Evolutionary conservation across 2,888 invertebrate species (phyloP).

Genomic region (Chalcosyrphus nemorum): DNA sequence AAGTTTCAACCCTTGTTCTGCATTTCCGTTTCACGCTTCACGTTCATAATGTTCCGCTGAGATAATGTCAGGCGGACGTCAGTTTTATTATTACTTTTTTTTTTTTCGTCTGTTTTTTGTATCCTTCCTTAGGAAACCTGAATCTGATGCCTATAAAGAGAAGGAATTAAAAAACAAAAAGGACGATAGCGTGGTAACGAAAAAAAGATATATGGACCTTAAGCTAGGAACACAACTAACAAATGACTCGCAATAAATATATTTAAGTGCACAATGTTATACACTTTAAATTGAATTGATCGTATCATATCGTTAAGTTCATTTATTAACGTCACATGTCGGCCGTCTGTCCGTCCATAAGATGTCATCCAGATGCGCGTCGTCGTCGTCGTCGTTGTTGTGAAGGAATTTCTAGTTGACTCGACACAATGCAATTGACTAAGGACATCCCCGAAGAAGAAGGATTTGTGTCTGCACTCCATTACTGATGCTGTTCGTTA

Average conservation of each 20-base stretch:
- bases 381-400: too few relatives aligned
- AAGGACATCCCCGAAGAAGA: conserved; percentile 17
- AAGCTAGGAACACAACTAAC: conserved; percentile 17
- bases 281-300: conserved; percentile 69
- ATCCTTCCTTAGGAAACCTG: conserved; percentile 7
- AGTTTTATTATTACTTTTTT: conserved; percentile 21
- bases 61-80: conserved; percentile 64
- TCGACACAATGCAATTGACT: conserved; percentile 51
- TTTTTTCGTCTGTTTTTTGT: too few relatives aligned
- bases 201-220: neutral
- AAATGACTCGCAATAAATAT: conserved; percentile 66
- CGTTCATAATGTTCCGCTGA: conserved; percentile 67
- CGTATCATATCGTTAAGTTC: conserved; percentile 58
- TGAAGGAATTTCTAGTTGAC: conserved; percentile 23
- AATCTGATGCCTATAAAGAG: conserved; percentile 18
- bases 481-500: conserved; percentile 30
- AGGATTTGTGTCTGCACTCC: conserved; percentile 45
- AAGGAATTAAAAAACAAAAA: conserved; percentile 40
- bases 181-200: neutral
- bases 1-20: conserved; percentile 60
- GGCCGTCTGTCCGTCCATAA: conserved; percentile 45
- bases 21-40: conserved; percentile 66
- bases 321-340: conserved; percentile 70
- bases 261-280: conserved; percentile 61
- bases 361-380: conserved; percentile 35